Base-by-base conservation (phyloP, 2,113 vertebrate species). In the Zosterops lateralis region DNA sequence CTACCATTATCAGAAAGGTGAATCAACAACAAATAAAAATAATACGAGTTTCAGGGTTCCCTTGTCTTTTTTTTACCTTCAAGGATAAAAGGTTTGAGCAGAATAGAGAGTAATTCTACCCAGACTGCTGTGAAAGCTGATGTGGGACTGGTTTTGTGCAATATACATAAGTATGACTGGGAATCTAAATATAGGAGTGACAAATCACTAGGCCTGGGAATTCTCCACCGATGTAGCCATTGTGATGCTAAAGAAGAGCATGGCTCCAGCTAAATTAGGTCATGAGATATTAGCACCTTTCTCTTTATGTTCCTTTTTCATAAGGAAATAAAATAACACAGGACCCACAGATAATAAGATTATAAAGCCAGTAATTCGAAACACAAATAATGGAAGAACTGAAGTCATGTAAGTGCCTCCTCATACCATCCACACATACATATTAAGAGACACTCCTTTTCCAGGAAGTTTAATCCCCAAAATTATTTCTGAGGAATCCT, bases 241-340 rank as follows among this genome's bases (percentile, higher is more conserved):
- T 70, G 32, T 79, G 66, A 89, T 84, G 74, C 32, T 66, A 64
- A 87, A 70, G 81, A 90, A 91, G 45, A 87, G n/a, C 26, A 83
- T 36, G 64, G 47, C 84, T 97, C 67, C 84, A 89, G 62, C 47
- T 70, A 87, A 96, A 93, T 90, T 89, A 91, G 91, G 87, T 87
- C 92, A 89, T 75, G 73, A 93, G 89, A 87, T 94, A 93, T 92
- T 95, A 92, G 64, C 54, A 87, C 72, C 78, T 87, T 91, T 87
- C 85, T 70, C 82, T 85, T 89, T 64, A 91, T 71, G 65, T 67
- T 73, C 40, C 22, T 45, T 80, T 92, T 88, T 80, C 93, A 91
- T 91, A 91, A 95, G 89, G 61, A 95, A 94, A 90, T 87, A 92
- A 66, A 92, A 76, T 72, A 87, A 84, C 38, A 76, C 47, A 95